Base-by-base conservation (phyloP, 2,113 vertebrate genomes). In the Ornithorhynchus anatinus region DNA sequence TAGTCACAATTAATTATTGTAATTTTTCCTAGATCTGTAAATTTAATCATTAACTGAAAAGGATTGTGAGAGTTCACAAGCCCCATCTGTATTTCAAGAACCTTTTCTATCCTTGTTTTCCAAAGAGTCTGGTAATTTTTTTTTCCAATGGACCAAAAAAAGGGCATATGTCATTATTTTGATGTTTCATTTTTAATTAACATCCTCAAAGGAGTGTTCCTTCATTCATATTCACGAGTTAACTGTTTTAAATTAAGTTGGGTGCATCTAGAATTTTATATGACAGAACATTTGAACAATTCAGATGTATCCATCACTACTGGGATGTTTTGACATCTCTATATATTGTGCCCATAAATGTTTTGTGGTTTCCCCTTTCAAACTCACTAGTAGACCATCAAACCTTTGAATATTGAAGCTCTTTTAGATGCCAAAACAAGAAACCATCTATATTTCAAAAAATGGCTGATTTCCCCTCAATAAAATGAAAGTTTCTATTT, bases 301-400 rank as follows among this genome's bases (percentile, higher is more conserved):
- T 81, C 78, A 81, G 69, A 80, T 70, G 81, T 50, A 68, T 77
- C 70, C 64, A 68, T 67, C 57, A 72, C 80, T 81, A 84, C 76
- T 77, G 80, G 69, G 78, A 81, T 72, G 81, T 84, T 81, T 47
- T 87, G 75, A 77, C 78, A 80, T 81, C 53, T 85, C 81, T 80
- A 77, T 80, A 60, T 73, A 77, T 48, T 51, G 53, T 70, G 44
- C 67, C 64, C 72, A 52, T 77, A 77, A 52, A 32, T 63, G 81
- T 79, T 77, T 59, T 69, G 61, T 54, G 51, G 29, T 70, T 77
- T 83, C 71, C 37, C n/a, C 22, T 84, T 85, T 83, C 54, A 77
- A 66, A 79, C 75, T 81, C 40, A 35, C 61, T 66, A 66, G 64
- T 74, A 72, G 56, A 79, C 74, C 61, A 60, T 62, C 65, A 63